Evolutionary conservation across 2,888 invertebrate species (phyloP).

Genomic region (Orgyia antiqua): DNA sequence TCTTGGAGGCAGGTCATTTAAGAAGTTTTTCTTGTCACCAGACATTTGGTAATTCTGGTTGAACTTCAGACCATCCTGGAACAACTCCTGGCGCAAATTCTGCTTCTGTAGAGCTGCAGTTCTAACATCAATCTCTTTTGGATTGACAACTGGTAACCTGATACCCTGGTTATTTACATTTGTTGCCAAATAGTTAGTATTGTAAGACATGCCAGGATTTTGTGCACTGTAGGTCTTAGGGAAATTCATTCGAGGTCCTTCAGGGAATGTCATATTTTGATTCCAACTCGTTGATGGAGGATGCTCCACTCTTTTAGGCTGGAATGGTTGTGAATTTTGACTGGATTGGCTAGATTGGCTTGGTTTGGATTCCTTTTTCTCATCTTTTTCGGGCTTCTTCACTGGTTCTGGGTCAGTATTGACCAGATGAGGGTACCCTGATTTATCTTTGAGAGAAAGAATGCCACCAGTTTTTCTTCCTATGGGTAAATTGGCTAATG

Average conservation of each 20-base stretch:
- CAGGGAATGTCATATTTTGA: conserved; percentile 28
- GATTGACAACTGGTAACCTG: conserved; percentile 67
- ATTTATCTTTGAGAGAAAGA: conserved; percentile 72
- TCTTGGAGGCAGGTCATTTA: conserved; percentile 64
- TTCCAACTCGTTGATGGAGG: conserved; percentile 35
- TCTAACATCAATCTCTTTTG: conserved; percentile 72
- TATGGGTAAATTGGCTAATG: conserved; percentile 58
- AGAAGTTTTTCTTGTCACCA: conserved; percentile 64
- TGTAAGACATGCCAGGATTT: conserved; percentile 45
- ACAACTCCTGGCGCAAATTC: conserved; percentile 55
- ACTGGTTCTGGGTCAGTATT: conserved; percentile 55
- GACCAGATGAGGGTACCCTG: conserved; percentile 71
- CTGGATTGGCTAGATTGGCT: conserved; percentile 38
- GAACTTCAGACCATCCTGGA: conserved; percentile 58
- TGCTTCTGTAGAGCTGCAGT: conserved; percentile 70
- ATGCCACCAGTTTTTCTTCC: conserved; percentile 72
- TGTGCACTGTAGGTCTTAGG: conserved; percentile 60
- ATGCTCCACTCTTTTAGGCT: conserved; percentile 40
- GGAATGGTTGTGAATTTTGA: conserved; percentile 38
- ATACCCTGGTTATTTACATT: conserved; percentile 45
- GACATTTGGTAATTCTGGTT: conserved; percentile 59
- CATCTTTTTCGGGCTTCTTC: conserved; percentile 54
- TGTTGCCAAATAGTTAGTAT: conserved; percentile 38
- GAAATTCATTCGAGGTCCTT: conserved; percentile 44
- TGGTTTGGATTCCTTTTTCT: conserved; percentile 49